Evolutionary conservation across 2,797 vertebrate species (phyloP).

Genomic region (Arvicola amphibius): DNA sequence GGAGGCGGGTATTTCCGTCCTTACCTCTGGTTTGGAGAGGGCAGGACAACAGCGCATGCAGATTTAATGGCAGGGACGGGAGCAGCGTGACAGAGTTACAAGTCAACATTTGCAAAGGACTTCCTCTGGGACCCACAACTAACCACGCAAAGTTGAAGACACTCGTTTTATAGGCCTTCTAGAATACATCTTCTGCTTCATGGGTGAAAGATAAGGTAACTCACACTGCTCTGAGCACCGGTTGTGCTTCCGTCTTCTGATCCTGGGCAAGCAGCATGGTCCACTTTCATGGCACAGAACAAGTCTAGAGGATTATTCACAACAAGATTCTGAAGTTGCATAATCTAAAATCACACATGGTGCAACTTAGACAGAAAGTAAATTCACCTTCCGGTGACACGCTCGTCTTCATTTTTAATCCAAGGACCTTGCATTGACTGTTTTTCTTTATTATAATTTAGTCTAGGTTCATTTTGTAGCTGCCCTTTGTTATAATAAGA

Average conservation of each 20-base stretch:
- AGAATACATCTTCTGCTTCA: background rate
- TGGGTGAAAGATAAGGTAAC: background rate
- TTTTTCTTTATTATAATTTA: constrained; percentile 16
- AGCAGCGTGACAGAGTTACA: background rate
- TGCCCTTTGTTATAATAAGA: constrained; percentile 17
- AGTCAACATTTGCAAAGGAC: background rate
- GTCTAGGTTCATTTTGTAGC: background rate
- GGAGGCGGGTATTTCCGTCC: background rate
- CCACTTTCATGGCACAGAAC: background rate
- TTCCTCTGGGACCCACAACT: background rate
- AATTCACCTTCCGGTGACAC: background rate
- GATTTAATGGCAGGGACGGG: background rate
- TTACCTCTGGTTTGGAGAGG: background rate
- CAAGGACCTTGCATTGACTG: background rate
- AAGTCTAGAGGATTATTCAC: background rate
- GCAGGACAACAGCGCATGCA: background rate
- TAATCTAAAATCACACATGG: background rate
- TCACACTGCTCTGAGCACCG: background rate
- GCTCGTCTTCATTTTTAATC: constrained; percentile 41
- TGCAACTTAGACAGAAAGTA: constrained; percentile 29
- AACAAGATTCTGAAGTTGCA: constrained; percentile 2
- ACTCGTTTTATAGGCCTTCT: background rate
- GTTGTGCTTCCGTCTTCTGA: background rate
- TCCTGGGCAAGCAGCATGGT: background rate
- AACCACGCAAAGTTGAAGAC: background rate